phyloP scores from a whole-genome alignment of 2,888 invertebrate genomes.

The Drosophila koepferae region DNA sequence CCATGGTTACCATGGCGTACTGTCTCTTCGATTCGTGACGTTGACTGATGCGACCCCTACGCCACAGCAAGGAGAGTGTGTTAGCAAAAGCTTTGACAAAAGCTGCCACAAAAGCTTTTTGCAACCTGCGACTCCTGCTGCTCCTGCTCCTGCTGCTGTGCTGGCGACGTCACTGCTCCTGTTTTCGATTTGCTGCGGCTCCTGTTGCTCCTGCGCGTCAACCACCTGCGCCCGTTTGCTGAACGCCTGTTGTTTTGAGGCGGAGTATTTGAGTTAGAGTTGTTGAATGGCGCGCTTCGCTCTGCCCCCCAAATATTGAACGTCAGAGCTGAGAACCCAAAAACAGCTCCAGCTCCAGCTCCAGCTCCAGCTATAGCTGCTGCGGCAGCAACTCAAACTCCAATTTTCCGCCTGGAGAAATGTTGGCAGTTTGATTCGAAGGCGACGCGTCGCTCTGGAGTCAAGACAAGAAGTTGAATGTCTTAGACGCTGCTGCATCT shows the following conservation, averaged over 20 bases:
- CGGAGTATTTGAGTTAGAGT: constrained; percentile 84
- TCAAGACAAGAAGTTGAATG: constrained; percentile 60
- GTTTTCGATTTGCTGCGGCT: constrained; percentile 45
- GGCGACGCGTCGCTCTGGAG: constrained; percentile 13
- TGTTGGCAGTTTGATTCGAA: not conserved
- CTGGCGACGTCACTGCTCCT: constrained; percentile 68
- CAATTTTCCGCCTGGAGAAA: constrained; percentile 30
- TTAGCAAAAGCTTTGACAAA: constrained; percentile 3
- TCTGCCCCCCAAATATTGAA: not conserved
- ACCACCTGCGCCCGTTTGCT: constrained; percentile 39
- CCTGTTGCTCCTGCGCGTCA: constrained; percentile 61
- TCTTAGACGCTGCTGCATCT: constrained; percentile 53
- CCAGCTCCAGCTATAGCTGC: not conserved
- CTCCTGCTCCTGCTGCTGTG: constrained; percentile 8
- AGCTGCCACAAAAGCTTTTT: constrained; percentile 41
- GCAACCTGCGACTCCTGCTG: constrained; percentile 6
- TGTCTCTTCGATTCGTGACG: constrained; percentile 39
- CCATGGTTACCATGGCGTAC: not conserved
- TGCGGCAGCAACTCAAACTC: constrained; percentile 31
- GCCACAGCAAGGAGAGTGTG: constrained; percentile 9
- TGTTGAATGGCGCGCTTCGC: constrained; percentile 70
- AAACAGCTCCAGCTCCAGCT: not conserved
- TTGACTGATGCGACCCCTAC: constrained; percentile 34
- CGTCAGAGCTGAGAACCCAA: not conserved
- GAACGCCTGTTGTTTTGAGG: constrained; percentile 81